These are phyloP conservation scores for Ellobius talpinus DNA, from an alignment of 2,113 vertebrate species.

Conservation along the genomic window DNA sequence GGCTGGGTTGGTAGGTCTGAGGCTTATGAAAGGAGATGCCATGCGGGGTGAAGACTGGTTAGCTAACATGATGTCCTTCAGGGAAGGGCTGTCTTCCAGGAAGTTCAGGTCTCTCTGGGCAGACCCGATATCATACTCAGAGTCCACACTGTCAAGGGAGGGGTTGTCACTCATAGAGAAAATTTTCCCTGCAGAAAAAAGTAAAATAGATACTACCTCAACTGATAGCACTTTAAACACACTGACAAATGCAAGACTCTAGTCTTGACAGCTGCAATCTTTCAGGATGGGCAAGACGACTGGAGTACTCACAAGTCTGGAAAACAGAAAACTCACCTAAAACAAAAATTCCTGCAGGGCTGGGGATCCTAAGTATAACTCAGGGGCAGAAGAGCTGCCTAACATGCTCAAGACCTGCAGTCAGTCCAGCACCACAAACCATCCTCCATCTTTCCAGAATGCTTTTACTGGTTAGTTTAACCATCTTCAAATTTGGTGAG, in stretches of 20 bases:
- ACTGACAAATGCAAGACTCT: not conserved
- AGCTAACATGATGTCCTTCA: conserved; percentile 90
- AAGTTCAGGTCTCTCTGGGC: conserved; percentile 93
- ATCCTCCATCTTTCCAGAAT: not conserved
- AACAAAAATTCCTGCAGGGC: not conserved
- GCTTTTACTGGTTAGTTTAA: not conserved
- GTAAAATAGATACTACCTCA: conserved; percentile 9
- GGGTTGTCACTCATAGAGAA: conserved; percentile 93
- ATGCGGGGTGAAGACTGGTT: conserved; percentile 87
- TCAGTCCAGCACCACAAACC: not conserved
- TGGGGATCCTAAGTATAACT: not conserved
- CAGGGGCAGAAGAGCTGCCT: not conserved
- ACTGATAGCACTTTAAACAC: not conserved
- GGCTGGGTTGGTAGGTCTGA: conserved; percentile 92
- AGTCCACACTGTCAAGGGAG: conserved; percentile 94
- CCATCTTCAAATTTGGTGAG: not conserved
- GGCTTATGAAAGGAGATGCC: conserved; percentile 89
- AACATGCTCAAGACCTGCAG: not conserved
- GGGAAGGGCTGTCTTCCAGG: conserved; percentile 91
- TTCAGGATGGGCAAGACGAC: not conserved
- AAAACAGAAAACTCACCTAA: not conserved
- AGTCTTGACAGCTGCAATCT: not conserved
- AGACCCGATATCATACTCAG: conserved; percentile 95
- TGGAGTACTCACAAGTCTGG: not conserved
- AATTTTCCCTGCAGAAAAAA: conserved; percentile 90